Percentiles rank a stretch among this genome's conserved stretches.
Evolutionary conservation across 2,797 vertebrate species (phyloP).

Genomic region (Gobionotothen gibberifrons): DNA sequence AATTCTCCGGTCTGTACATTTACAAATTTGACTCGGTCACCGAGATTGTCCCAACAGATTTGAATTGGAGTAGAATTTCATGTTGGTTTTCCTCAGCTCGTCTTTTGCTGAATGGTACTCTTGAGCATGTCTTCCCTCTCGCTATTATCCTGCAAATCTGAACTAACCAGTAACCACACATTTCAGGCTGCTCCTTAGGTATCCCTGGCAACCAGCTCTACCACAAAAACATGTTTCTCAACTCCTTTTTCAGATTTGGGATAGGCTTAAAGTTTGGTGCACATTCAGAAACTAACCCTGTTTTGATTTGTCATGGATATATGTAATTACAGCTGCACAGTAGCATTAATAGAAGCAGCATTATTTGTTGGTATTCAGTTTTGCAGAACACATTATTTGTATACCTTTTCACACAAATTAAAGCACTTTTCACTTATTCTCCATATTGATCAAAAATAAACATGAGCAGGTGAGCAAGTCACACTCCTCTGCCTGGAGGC

Average conservation of each 20-base stretch:
- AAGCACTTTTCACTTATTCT: neutral
- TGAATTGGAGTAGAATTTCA: conserved; percentile 23
- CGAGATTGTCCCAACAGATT: neutral
- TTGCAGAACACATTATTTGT: neutral
- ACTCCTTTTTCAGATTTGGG: conserved; percentile 16
- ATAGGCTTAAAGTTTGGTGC: conserved; percentile 27
- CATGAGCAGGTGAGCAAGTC: conserved; percentile 28
- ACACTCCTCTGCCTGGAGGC: conserved; percentile 19
- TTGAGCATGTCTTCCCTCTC: conserved; percentile 6
- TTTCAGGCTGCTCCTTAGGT: conserved; percentile 51
- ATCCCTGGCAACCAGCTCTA: conserved; percentile 44
- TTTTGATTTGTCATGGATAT: neutral
- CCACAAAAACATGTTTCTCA: conserved; percentile 36
- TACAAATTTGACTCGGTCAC: neutral
- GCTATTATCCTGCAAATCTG: conserved; percentile 38
- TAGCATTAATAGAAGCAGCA: neutral
- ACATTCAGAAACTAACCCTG: neutral
- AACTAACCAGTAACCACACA: conserved; percentile 52
- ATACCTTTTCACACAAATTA: neutral
- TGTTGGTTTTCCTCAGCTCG: neutral
- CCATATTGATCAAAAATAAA: conserved; percentile 30
- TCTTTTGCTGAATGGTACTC: conserved; percentile 27
- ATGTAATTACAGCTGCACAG: neutral
- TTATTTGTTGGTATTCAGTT: neutral
- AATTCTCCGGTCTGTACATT: conserved; percentile 2